Conservation (phyloP, 1,140 invertebrate genomes). For the Eciton burchellii region DNA sequence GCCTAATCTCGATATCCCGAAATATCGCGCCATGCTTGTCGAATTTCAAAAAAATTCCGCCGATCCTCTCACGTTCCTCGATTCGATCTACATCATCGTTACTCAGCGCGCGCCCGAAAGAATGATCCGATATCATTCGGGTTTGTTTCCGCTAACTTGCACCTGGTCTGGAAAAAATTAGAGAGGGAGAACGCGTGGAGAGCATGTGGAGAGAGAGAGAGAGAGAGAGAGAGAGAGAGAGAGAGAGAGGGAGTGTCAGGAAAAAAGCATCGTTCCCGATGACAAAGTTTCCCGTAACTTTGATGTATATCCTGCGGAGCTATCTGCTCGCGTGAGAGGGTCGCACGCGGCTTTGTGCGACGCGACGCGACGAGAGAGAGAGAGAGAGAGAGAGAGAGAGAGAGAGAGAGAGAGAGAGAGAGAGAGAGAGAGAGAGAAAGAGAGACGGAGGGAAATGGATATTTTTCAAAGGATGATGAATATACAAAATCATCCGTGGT, state of each 20-base stretch:
- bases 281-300: conserved; percentile 75
- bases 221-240: too few relatives aligned
- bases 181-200: too few relatives aligned
- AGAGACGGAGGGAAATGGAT: conserved; percentile 73
- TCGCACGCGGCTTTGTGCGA: conserved; percentile 32
- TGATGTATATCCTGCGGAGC: conserved; percentile 75
- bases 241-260: neutral
- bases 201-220: too few relatives aligned
- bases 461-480: conserved; percentile 75
- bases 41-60: conserved; percentile 73
- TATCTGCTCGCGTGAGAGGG: conserved; percentile 60
- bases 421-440: too few relatives aligned
- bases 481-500: conserved; percentile 66
- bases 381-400: too few relatives aligned
- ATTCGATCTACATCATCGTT: too few relatives aligned
- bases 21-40: conserved; percentile 67
- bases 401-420: too few relatives aligned
- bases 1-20: conserved; percentile 22
- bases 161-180: too few relatives aligned
- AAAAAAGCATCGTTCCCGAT: conserved; percentile 32
- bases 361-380: too few relatives aligned
- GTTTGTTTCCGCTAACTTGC: too few relatives aligned
- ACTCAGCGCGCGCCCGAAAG: too few relatives aligned
- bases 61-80: neutral
- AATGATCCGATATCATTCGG: too few relatives aligned